Evolutionary conservation across 2,797 vertebrate genomes (phyloP), one percentile per base, ranked within the genome.

Genomic region (Galagoides demidoff): DNA sequence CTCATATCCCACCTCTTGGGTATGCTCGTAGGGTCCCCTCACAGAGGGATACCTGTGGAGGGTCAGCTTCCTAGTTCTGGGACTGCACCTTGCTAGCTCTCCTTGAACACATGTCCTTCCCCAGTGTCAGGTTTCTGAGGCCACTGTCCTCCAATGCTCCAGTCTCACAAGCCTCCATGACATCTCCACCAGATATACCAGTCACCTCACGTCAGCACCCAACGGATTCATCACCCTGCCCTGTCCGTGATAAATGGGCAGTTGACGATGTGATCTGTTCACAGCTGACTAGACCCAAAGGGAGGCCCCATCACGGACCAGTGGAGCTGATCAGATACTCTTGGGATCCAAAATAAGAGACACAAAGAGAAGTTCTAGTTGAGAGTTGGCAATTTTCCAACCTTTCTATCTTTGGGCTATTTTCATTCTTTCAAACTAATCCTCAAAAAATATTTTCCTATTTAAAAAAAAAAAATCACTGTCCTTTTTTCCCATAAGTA

Each of bases 391-490:
- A 14, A 63, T 76, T 78, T 90, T 66, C 82, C 57, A 63, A 43
- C 7, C 66, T n/a, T 31, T 11, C 34, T 49, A 7, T 93, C 68
- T 87, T 92, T 16, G n/a, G 1, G 77, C 68, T 94, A 83, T 95
- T 90, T 95, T 92, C 76, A 94, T 82, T 94, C n/a, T 64, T 92
- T 78, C 70, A 90, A 87, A 85, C 2, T 22, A 90, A 89, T 78
- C 57, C 73, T 97, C 85, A 85, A 63, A 81, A 83, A 88, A 7
- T 39, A 82, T 66, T 57, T 94, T 64, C 20, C 43, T 87, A 14
- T 34, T 83, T 3, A 37, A 74, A 85, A 82, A 85, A 82, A 85
- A 78, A 83, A 82, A 82, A 74, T 19, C 63, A 68, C 25, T 59
- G 61, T 37, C 59, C 8, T 93, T 43, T 64, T 23, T 64, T 22